phyloP scores from a whole-genome alignment of 1,140 invertebrate species.

The Drosophila murphyi region DNA sequence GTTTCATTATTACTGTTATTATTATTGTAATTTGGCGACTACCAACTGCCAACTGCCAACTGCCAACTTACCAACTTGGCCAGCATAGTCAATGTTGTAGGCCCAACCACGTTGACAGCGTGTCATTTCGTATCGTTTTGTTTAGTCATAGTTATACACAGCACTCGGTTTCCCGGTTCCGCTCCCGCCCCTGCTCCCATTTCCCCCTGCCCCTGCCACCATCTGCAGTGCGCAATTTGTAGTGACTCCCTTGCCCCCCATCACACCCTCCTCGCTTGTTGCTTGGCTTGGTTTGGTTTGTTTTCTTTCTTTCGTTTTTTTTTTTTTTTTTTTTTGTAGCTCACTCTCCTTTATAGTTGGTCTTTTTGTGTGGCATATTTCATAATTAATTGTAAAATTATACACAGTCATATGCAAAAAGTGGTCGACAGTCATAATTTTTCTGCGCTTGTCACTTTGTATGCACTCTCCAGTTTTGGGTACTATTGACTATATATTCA shows the following conservation, averaged over 20 bases:
- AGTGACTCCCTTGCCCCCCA: constrained; percentile 15
- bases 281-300: constrained; percentile 33
- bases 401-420: constrained; percentile 73
- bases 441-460: constrained; percentile 52
- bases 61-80: constrained; percentile 34
- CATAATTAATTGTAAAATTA: constrained; percentile 81
- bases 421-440: constrained; percentile 57
- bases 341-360: too few species aligned
- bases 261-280: constrained; percentile 12
- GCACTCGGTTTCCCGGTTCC: neutral
- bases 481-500: neutral
- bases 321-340: constrained; percentile 13
- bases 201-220: neutral
- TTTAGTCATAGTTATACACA: constrained; percentile 70
- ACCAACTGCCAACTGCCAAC: constrained; percentile 30
- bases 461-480: constrained; percentile 25
- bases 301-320: constrained; percentile 13
- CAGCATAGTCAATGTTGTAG: constrained; percentile 7
- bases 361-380: constrained; percentile 60
- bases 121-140: constrained; percentile 78
- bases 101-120: constrained; percentile 68
- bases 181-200: neutral
- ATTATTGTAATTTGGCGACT: constrained; percentile 78
- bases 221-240: constrained; percentile 39
- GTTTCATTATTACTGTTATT: constrained; percentile 77